phyloP scores from a whole-genome alignment of 2,113 vertebrate genomes.

The Daubentonia madagascariensis region DNA sequence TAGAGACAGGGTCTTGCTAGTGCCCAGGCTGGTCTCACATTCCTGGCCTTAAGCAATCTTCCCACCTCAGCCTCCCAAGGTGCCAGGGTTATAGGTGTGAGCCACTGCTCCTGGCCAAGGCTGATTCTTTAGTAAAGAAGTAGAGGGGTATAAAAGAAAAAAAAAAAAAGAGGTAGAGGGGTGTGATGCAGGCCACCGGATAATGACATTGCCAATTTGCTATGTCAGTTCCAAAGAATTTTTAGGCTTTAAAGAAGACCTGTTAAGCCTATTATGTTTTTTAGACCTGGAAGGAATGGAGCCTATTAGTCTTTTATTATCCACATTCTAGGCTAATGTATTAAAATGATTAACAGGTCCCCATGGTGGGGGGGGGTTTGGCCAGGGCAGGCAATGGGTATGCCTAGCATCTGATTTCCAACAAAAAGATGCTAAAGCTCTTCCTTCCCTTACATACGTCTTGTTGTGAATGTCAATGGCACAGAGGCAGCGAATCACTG shows the following conservation, averaged over 20 bases:
- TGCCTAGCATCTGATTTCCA: neutral
- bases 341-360: neutral
- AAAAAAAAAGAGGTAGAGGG: neutral
- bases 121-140: neutral
- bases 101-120: neutral
- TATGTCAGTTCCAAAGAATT: neutral
- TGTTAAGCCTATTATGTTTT: neutral
- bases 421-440: neutral
- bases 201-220: neutral
- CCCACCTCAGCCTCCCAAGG: no score
- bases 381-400: neutral
- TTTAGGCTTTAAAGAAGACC: neutral
- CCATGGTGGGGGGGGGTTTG: neutral
- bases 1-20: no score
- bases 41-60: no score
- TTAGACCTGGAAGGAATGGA: neutral
- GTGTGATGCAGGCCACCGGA: neutral
- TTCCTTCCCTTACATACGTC: slow-evolving; percentile 86
- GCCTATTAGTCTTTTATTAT: neutral
- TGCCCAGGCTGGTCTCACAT: no score
- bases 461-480: slow-evolving; percentile 96
- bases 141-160: neutral
- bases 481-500: slow-evolving; percentile 94
- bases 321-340: neutral
- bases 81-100: no score